Evolutionary conservation across 2,113 vertebrate genomes (phyloP), one percentile per base, ranked within the genome.

Genomic region (Channa maculata): DNA sequence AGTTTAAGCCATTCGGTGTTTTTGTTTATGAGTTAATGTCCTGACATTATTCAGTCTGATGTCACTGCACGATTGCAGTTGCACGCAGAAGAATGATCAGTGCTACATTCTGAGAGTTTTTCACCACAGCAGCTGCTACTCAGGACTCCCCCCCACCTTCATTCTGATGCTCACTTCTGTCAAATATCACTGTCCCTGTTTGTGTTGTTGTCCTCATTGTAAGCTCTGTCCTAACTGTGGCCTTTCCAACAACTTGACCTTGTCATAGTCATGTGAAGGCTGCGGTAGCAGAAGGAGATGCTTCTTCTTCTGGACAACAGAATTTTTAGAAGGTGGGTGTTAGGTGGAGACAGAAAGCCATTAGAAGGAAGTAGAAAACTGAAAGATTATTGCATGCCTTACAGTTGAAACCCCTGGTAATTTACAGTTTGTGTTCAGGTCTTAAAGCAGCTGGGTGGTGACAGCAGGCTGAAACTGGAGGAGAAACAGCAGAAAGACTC

Each of bases 361-460:
- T 52, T 38, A 65, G 51, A 68, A 87, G 85, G 84, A 88, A 84
- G 77, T 85, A 66, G 59, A 73, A 73, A 68, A 62, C 79, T 77
- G 65, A 65, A 44, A 75, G 69, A 83, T 88, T 75, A 83, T 65
- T 84, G 83, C 77, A 54, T 4, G 6, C 68, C 78, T 86, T 85
- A 78, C 83, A 85, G 71, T 79, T 86, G 83, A 88, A 84, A 84
- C 88, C 89, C 83, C 74, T 86, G 75, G 57, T 83, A 67, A 63
- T 24, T 24, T 70, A 48, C 57, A 57, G 75, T 52, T 71, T 54
- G 76, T 75, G 51, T 36, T 79, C 68, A 59, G 63, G 62, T 81
- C 70, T 83, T 46, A 10, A 13, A 75, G 78, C 6, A 65, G 55
- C 74, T 77, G 71, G 37, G 46, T 64, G 68, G 64, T 65, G 69